Percentiles rank a stretch among this genome's conserved stretches.
Evolutionary conservation across 2,888 invertebrate genomes (phyloP).

Genomic region (Panopea generosa): DNA sequence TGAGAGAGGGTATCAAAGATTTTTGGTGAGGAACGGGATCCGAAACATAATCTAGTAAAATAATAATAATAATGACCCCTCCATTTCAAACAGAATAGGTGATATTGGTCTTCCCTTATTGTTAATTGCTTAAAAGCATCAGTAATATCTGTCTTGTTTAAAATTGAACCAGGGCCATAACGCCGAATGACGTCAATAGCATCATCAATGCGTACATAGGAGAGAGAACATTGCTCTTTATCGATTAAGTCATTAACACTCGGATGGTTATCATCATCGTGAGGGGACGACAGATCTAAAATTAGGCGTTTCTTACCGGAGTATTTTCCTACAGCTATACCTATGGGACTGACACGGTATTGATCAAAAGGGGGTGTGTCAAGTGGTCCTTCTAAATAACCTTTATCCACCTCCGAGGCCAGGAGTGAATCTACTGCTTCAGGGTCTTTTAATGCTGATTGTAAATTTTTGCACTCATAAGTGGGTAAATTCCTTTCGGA

Average conservation of each 20-base stretch:
- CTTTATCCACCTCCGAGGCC: constrained; percentile 44
- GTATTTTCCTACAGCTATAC: constrained; percentile 51
- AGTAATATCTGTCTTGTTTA: constrained; percentile 49
- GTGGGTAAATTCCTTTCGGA: background rate
- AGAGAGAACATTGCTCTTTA: constrained; percentile 48
- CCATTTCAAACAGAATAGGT: constrained; percentile 37
- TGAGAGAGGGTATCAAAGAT: constrained; percentile 43
- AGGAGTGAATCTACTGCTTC: constrained; percentile 28
- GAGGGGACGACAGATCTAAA: constrained; percentile 59
- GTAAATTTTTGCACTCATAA: constrained; percentile 46
- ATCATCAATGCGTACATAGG: constrained; percentile 56
- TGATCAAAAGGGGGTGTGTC: constrained; percentile 25
- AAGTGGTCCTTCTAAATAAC: constrained; percentile 53
- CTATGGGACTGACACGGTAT: constrained; percentile 50
- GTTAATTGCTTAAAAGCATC: constrained; percentile 53
- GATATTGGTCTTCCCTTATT: constrained; percentile 35
- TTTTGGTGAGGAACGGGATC: constrained; percentile 41
- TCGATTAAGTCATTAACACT: constrained; percentile 58
- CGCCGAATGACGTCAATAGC: constrained; percentile 43
- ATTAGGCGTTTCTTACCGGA: constrained; percentile 54
- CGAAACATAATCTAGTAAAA: constrained; percentile 29
- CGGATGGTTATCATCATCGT: constrained; percentile 26
- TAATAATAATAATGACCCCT: constrained; percentile 32
- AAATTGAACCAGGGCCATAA: constrained; percentile 15
- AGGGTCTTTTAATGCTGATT: constrained; percentile 34